Base-by-base conservation (phyloP, 2,113 vertebrate genomes). In the Mola mola region DNA sequence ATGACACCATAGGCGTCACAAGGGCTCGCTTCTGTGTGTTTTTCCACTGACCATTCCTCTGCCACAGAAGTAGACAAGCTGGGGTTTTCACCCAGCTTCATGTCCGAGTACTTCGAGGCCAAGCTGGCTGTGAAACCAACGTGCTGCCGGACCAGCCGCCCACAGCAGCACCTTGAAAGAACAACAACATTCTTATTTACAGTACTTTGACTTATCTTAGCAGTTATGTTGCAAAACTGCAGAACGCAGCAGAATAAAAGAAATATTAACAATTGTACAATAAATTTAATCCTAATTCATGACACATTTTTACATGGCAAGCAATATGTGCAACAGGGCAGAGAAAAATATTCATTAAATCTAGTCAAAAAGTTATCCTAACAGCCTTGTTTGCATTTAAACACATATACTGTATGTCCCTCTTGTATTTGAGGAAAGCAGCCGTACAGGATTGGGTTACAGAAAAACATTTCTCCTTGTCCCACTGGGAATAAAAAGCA, bases 21-120 rank as follows among this genome's bases (percentile, higher is more conserved):
- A 83, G 96, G 94, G 77, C 93, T 95, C 74, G 95, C 94, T 82
- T 96, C 94, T 13, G 97, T 99, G 83, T 99, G 95, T 87, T 95
- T 96, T 88, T 98, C 96, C 91, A 99, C 95, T 6, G 94, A 94
- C 97, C 97, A 99, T 65, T 96, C 94, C 89, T 98, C 95, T 82
- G 72, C 55, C 58, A 94, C 91, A 22, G 94, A 90, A 65, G 90
- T 85, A 43, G 65, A 80, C 78, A 87, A 91, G 66, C 94, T 95
- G 57, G 65, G 87, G 75, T 90, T 93, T 52, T 96, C 96, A 94
- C 93, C 95, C 93, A 96, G 81, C 91, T 95, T 97, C 94, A 97
- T 93, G 82, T 98, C 96, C 38, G 96, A 96, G 89, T 97, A 98
- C 85, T 97, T 98, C 83, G 94, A 93, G 26, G 95, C 95, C 91